These are phyloP conservation scores for Hydrotaea cyrtoneurina DNA, from an alignment of 2,888 invertebrate genomes.

Conservation along the genomic window DNA sequence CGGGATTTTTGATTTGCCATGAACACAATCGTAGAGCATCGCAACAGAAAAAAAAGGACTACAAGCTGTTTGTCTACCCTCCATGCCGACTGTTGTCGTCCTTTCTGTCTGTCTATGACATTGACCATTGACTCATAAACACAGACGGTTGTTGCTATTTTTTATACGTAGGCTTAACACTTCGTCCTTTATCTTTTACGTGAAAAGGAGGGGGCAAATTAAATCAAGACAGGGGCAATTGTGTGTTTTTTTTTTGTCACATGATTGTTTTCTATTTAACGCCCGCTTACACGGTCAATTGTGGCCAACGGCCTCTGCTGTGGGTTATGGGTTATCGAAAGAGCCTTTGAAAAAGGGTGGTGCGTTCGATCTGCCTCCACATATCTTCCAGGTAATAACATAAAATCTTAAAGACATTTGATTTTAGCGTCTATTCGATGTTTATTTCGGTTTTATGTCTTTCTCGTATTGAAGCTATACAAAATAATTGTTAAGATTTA, in stretches of 20 bases:
- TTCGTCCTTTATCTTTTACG: background rate
- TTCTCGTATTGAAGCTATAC: background rate
- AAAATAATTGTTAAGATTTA: background rate
- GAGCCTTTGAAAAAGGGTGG: background rate
- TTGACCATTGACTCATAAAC: conserved; percentile 11
- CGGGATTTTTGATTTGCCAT: background rate
- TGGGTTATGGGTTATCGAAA: background rate
- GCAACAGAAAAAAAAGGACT: background rate
- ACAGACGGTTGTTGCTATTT: background rate
- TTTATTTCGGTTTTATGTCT: background rate
- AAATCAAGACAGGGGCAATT: background rate
- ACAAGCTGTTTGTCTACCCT: background rate
- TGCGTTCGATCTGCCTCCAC: background rate
- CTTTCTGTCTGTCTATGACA: background rate
- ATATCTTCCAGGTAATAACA: background rate
- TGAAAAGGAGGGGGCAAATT: background rate
- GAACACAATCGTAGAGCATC: background rate
- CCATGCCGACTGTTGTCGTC: background rate
- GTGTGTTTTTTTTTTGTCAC: background rate
- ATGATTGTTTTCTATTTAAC: conserved; percentile 11
- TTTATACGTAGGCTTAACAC: background rate
- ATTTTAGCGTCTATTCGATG: background rate
- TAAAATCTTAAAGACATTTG: background rate
- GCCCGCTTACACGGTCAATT: background rate
- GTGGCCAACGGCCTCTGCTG: background rate